Conservation (phyloP, 2,888 invertebrate genomes). For the Ormyrus labotus region DNA sequence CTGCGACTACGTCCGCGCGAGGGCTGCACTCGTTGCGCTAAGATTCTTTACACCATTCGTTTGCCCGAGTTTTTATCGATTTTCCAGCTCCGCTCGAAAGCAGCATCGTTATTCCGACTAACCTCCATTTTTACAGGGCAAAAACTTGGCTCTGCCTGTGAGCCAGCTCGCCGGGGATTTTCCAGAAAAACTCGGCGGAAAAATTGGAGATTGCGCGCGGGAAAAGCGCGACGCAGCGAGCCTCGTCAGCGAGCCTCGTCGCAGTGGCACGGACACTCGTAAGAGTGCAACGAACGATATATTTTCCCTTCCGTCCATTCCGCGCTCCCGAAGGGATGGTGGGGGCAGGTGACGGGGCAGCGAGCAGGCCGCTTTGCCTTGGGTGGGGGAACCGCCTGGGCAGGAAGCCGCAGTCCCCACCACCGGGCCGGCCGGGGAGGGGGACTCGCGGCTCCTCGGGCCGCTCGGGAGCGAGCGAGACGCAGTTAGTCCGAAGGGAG, state of each 20-base stretch:
- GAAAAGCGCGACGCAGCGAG: too few species aligned
- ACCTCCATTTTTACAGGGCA: too few species aligned
- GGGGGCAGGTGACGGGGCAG: neutral
- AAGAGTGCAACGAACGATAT: slow-evolving; percentile 34
- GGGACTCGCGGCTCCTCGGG: slow-evolving; percentile 32
- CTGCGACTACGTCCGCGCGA: slow-evolving; percentile 27
- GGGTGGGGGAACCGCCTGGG: too few species aligned
- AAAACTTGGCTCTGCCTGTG: too few species aligned
- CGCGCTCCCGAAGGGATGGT: neutral
- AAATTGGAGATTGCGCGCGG: too few species aligned
- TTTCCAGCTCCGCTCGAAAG: too few species aligned
- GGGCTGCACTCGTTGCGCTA: slow-evolving; percentile 10
- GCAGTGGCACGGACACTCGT: neutral
- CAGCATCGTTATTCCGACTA: too few species aligned
- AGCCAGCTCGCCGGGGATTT: too few species aligned
- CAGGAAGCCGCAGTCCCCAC: slow-evolving; percentile 44
- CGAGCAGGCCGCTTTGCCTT: neutral
- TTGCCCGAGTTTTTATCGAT: too few species aligned
- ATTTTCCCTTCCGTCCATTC: slow-evolving; percentile 15
- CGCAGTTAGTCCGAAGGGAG: slow-evolving; percentile 46
- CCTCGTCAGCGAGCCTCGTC: too few species aligned
- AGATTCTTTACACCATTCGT: too few species aligned
- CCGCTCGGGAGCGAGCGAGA: slow-evolving; percentile 37
- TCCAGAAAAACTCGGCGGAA: too few species aligned
- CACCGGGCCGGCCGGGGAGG: slow-evolving; percentile 25